These are phyloP conservation scores for Seladonia tumulorum DNA, from an alignment of 2,888 invertebrate species.

Conservation along the genomic window DNA sequence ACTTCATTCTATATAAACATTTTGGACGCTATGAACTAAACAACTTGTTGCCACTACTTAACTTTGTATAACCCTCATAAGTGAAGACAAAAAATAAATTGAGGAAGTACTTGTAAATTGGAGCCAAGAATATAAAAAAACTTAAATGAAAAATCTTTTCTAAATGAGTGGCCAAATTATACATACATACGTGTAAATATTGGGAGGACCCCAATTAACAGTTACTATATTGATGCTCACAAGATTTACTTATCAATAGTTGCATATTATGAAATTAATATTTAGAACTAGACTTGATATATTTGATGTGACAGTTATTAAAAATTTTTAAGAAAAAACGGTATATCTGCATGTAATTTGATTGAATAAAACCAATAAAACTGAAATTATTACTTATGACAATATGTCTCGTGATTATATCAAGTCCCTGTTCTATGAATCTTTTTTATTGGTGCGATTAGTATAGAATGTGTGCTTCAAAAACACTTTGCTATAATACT, in stretches of 20 bases:
- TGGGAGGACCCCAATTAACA: background rate
- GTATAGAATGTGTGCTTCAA: background rate
- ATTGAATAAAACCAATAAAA: background rate
- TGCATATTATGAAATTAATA: background rate
- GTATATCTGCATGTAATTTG: too few species aligned
- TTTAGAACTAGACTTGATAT: background rate
- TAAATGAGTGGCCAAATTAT: background rate
- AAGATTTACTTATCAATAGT: background rate
- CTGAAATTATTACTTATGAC: background rate
- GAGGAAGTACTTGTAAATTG: background rate
- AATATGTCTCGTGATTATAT: background rate
- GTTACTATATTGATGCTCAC: background rate
- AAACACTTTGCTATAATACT: background rate
- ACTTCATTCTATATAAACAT: background rate
- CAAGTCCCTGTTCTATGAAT: background rate
- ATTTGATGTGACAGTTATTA: background rate
- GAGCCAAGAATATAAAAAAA: background rate
- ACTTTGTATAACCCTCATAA: background rate
- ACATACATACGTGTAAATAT: background rate
- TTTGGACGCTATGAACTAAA: background rate
- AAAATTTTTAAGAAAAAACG: background rate
- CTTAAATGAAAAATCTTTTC: background rate
- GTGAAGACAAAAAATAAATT: background rate
- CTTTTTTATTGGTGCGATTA: too few species aligned
- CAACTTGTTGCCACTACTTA: background rate